These are phyloP conservation scores for Acrocephalus arundinaceus DNA, from an alignment of 2,113 vertebrate species.

Conservation along the genomic window DNA sequence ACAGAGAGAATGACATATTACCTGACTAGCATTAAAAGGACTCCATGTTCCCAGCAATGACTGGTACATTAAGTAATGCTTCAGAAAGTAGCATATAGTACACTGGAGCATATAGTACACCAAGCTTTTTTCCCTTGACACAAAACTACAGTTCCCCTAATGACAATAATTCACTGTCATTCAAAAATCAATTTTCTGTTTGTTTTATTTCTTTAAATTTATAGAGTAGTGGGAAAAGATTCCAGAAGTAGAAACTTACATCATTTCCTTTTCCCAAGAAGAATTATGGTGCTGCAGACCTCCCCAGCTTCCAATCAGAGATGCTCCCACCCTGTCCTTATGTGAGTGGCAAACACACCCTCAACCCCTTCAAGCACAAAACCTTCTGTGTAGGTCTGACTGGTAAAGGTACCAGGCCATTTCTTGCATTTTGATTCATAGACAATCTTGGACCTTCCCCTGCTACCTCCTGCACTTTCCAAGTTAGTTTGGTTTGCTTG, in stretches of 20 bases:
- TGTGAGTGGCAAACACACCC: neutral
- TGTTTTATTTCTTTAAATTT: slow-evolving; percentile 64
- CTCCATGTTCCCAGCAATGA: slow-evolving; percentile 67
- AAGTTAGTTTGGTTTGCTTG: neutral
- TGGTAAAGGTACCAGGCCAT: neutral
- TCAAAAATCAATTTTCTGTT: slow-evolving; percentile 65
- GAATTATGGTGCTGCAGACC: slow-evolving; percentile 16
- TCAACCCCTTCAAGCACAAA: neutral
- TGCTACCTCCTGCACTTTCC: neutral
- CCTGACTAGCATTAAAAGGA: slow-evolving; percentile 67
- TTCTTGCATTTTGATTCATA: neutral
- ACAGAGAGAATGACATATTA: slow-evolving; percentile 70
- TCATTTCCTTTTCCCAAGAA: slow-evolving; percentile 47
- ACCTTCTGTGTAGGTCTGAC: neutral
- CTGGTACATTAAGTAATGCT: slow-evolving; percentile 65
- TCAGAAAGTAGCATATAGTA: slow-evolving; percentile 58
- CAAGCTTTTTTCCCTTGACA: neutral
- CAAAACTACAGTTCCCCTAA: slow-evolving; percentile 45
- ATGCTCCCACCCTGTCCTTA: neutral
- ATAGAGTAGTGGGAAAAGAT: slow-evolving; percentile 19
- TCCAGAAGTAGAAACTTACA: slow-evolving; percentile 55
- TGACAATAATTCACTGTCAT: slow-evolving; percentile 53
- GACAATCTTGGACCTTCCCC: neutral
- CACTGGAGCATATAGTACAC: slow-evolving; percentile 23
- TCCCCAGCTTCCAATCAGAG: neutral